These are phyloP conservation scores for Hydriomena furcata DNA, from an alignment of 2,888 invertebrate genomes.

Conservation along the genomic window DNA sequence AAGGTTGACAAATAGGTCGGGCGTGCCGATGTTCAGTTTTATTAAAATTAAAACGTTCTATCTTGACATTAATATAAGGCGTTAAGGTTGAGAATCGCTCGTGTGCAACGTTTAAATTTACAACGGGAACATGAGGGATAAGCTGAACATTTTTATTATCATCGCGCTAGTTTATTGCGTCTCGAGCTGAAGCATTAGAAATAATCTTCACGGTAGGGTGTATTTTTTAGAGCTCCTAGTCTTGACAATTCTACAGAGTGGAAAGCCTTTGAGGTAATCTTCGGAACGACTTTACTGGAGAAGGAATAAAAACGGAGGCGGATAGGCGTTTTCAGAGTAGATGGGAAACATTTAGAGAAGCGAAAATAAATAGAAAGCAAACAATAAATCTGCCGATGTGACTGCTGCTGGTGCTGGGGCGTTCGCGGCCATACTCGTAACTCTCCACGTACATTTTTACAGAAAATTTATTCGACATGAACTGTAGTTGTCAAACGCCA, in stretches of 20 bases:
- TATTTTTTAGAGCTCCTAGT: slow-evolving; percentile 53
- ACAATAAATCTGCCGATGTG: slow-evolving; percentile 67
- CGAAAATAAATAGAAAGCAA: slow-evolving; percentile 63
- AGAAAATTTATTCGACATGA: slow-evolving; percentile 77
- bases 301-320: slow-evolving; percentile 34
- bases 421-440: slow-evolving; percentile 69
- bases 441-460: slow-evolving; percentile 75
- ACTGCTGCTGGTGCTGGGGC: slow-evolving; percentile 53
- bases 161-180: slow-evolving; percentile 76
- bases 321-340: slow-evolving; percentile 40
- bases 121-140: slow-evolving; percentile 69
- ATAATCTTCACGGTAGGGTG: slow-evolving; percentile 67
- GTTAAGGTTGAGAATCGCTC: slow-evolving; percentile 68
- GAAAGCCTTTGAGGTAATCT: slow-evolving; percentile 45
- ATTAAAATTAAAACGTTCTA: slow-evolving; percentile 81
- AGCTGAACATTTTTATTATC: slow-evolving; percentile 78
- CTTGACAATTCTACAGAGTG: slow-evolving; percentile 44
- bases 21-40: slow-evolving; percentile 81
- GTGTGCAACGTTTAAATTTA: slow-evolving; percentile 62
- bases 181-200: slow-evolving; percentile 73
- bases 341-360: slow-evolving; percentile 48
- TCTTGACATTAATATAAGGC: slow-evolving; percentile 74
- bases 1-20: slow-evolving; percentile 83
- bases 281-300: slow-evolving; percentile 38
- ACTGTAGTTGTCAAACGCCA: slow-evolving; percentile 81